These are phyloP conservation scores for Deroptyus accipitrinus DNA, from an alignment of 2,113 vertebrate genomes.

Conservation along the genomic window DNA sequence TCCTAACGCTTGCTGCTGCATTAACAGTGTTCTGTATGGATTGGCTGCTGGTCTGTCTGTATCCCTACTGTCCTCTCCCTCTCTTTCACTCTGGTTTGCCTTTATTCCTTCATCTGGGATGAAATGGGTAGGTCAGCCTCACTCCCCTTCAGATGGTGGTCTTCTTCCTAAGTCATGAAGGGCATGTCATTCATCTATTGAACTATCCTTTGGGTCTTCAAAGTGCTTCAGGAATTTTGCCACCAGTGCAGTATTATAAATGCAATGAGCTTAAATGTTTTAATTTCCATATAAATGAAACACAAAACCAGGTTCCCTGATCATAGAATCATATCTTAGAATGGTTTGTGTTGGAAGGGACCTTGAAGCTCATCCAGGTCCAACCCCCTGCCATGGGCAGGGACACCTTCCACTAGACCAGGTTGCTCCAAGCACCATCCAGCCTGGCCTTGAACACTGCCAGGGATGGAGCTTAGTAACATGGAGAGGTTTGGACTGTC, in stretches of 20 bases:
- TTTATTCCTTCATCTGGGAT: neutral
- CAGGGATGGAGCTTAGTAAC: neutral
- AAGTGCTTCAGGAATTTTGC: neutral
- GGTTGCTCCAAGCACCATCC: neutral
- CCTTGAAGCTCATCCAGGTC: neutral
- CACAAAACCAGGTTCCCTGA: neutral
- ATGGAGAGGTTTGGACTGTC: neutral
- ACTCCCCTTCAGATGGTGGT: rapidly evolving
- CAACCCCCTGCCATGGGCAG: neutral
- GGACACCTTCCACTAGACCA: neutral
- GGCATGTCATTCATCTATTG: neutral
- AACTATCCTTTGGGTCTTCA: neutral
- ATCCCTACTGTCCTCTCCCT: neutral
- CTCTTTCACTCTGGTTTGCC: neutral
- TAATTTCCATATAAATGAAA: neutral
- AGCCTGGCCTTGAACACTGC: neutral
- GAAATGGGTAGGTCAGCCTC: neutral
- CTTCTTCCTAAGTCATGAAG: neutral
- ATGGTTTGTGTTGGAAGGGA: neutral
- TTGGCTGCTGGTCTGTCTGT: neutral
- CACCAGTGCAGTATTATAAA: neutral
- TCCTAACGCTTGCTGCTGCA: neutral
- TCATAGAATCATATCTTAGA: neutral
- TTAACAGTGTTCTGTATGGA: neutral
- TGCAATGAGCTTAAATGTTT: neutral